Evolutionary conservation across 2,888 invertebrate species (phyloP), one percentile per base, ranked within the genome.

Genomic region (Suillia variegata): DNA sequence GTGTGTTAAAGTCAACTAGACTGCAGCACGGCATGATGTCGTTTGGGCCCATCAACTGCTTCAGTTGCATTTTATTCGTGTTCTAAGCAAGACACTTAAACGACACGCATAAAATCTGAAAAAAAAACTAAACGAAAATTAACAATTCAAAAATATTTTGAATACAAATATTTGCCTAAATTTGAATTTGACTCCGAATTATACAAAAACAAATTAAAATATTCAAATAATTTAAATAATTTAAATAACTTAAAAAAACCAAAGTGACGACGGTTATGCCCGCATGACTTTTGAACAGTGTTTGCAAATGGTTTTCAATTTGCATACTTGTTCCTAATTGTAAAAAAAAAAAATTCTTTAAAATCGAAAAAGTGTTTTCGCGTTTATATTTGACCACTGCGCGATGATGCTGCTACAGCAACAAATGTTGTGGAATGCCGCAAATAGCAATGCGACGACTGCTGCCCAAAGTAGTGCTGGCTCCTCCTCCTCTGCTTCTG

Each of bases 401-500:
- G 70, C 63, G 54, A 74, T 74, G 74, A 74, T 74, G 73, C 64
- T 77, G 65, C 67, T 79, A 67, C 77, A 77, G 67, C 77, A 79
- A 68, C 75, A 72, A 64, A 70, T 69, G 58, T 66, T 76, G 45
- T 77, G 77, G 80, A 76, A 70, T 58, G 62, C 67, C 1, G 34
- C 61, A 5, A 55, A 52, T 56, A 33, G 38, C 62, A 34, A 22
- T 59, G 20, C 13, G 68, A 51, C 49, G 61, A 53, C 13, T 56
- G n/a, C n/a, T n/a, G n/a, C n/a, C n/a, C n/a, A n/a, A n/a, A n/a
- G n/a, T n/a, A n/a, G n/a, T n/a, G n/a, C n/a, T n/a, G n/a, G n/a
- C n/a, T n/a, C n/a, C n/a, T n/a, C n/a, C n/a, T n/a, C n/a, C n/a
- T n/a, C n/a, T n/a, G n/a, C n/a, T n/a, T n/a, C n/a, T n/a, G 18